phyloP scores from a whole-genome alignment of 2,888 invertebrate species.

The Busseola fusca region DNA sequence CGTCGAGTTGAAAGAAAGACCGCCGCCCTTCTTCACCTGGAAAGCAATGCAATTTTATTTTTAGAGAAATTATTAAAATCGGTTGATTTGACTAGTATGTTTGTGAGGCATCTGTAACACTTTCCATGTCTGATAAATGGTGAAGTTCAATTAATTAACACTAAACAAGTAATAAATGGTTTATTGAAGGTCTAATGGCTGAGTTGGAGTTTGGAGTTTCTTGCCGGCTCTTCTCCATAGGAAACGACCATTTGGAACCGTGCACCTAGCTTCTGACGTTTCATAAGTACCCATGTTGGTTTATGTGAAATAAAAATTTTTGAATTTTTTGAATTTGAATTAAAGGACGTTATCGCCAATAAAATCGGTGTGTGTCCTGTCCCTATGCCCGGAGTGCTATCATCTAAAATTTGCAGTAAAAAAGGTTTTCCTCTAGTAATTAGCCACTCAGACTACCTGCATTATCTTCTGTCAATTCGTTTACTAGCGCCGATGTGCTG shows the following conservation, averaged over 20 bases:
- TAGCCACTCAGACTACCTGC: not conserved
- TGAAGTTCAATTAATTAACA: not conserved
- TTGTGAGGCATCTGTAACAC: not conserved
- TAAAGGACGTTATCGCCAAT: not conserved
- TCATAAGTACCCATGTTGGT: too few relatives aligned
- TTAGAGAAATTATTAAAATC: not conserved
- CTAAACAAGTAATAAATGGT: not conserved
- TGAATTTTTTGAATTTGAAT: too few relatives aligned
- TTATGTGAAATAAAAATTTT: too few relatives aligned
- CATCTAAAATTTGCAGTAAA: not conserved
- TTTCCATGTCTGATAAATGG: not conserved
- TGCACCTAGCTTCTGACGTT: too few relatives aligned
- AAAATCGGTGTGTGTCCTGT: not conserved
- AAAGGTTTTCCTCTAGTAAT: not conserved
- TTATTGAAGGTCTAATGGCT: not conserved
- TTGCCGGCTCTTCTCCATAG: too few relatives aligned
- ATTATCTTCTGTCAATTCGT: not conserved
- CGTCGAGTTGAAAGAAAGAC: conserved; percentile 98
- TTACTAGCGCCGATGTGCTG: not conserved
- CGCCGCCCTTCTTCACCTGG: conserved; percentile 97
- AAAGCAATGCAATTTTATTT: conserved; percentile 26
- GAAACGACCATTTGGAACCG: too few relatives aligned
- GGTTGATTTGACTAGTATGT: not conserved
- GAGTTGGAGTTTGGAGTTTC: too few relatives aligned
- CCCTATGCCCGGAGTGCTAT: not conserved